phyloP scores from a whole-genome alignment of 1,140 invertebrate genomes.

The Orius laevigatus region DNA sequence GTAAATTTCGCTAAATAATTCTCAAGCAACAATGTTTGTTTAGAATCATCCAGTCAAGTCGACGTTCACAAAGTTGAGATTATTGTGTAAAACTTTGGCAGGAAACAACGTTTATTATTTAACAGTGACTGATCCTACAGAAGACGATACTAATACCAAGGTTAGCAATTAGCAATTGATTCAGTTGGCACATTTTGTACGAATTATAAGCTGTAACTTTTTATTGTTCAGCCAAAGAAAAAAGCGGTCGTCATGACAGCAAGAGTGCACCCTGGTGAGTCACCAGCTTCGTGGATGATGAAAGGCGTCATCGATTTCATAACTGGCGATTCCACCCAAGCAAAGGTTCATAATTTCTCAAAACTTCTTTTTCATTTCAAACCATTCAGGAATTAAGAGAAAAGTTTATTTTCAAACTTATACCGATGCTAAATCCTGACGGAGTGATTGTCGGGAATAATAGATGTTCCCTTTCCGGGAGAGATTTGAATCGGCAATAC shows the following conservation, averaged over 20 bases:
- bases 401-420: conserved; percentile 88
- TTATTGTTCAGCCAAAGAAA: conserved; percentile 40
- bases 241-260: conserved; percentile 74
- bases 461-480: conserved; percentile 71
- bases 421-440: conserved; percentile 90
- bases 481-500: conserved; percentile 78
- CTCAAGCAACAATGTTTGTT: background rate
- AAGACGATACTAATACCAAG: conserved; percentile 19
- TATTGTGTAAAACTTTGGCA: conserved; percentile 69
- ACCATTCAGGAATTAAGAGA: conserved; percentile 55
- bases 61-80: conserved; percentile 55
- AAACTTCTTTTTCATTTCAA: background rate
- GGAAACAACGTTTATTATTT: conserved; percentile 86
- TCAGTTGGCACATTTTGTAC: too few relatives aligned
- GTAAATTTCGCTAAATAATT: conserved; percentile 19
- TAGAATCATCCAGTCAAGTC: conserved; percentile 65
- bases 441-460: conserved; percentile 90
- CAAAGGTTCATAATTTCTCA: conserved; percentile 32
- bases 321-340: conserved; percentile 59
- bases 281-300: conserved; percentile 92
- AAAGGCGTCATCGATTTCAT: conserved; percentile 86
- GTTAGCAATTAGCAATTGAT: background rate
- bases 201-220: conserved; percentile 4
- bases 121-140: conserved; percentile 48
- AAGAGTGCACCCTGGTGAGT: conserved; percentile 89